Evolutionary conservation across 2,797 vertebrate genomes (phyloP).

Genomic region (Acanthiza pusilla): DNA sequence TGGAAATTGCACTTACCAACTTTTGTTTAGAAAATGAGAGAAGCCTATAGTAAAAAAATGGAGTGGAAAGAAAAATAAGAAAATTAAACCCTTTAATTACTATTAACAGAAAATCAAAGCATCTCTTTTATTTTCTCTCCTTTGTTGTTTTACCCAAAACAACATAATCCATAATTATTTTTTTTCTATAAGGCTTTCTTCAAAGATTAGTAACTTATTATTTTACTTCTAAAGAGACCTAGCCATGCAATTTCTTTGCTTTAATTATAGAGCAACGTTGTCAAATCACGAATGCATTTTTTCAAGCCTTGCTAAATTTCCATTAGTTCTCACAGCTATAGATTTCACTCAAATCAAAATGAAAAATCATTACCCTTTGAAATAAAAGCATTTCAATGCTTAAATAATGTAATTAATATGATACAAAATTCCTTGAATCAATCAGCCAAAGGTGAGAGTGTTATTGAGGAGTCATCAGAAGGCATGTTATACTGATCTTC

Average conservation of each 20-base stretch:
- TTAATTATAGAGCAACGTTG: not conserved
- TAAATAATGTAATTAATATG: not conserved
- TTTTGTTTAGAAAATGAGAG: not conserved
- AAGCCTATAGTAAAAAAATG: not conserved
- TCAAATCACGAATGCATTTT: not conserved
- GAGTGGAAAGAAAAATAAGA: not conserved
- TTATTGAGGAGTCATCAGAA: not conserved
- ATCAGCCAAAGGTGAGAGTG: not conserved
- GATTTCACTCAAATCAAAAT: not conserved
- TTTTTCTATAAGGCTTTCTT: not conserved
- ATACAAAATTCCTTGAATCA: not conserved
- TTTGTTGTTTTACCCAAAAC: not conserved
- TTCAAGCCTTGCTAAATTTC: not conserved
- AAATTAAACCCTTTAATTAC: not conserved
- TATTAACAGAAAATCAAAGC: not conserved
- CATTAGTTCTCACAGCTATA: not conserved
- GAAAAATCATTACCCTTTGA: not conserved
- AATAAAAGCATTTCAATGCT: not conserved
- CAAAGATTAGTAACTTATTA: not conserved
- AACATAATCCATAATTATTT: not conserved
- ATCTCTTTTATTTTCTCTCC: not conserved
- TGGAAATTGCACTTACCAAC: not conserved
- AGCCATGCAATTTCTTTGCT: not conserved
- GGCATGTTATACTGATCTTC: not conserved
- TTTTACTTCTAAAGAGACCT: not conserved